Conservation (phyloP, 2,113 vertebrate genomes). For the Athene cunicularia region DNA sequence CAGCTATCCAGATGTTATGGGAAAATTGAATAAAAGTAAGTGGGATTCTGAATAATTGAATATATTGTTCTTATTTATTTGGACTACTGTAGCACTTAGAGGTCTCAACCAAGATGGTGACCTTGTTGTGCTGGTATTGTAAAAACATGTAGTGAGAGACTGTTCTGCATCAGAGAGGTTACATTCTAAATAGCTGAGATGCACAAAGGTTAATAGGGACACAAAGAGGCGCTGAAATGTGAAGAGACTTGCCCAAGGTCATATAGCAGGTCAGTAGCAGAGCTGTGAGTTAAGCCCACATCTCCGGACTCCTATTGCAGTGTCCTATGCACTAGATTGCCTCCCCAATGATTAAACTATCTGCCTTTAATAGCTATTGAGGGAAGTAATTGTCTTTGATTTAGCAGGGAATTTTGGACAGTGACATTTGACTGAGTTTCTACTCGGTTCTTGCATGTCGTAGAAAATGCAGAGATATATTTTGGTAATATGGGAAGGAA, state of each 20-base stretch:
- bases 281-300: conserved; percentile 36
- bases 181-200: conserved; percentile 66
- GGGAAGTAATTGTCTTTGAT: conserved; percentile 53
- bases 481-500: background rate
- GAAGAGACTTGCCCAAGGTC: conserved; percentile 72
- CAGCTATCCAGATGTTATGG: conserved; percentile 27
- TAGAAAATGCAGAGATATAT: background rate
- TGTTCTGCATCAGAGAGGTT: conserved; percentile 61
- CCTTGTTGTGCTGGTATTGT: conserved; percentile 67
- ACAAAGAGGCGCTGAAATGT: conserved; percentile 69
- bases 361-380: conserved; percentile 59
- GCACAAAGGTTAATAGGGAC: conserved; percentile 70
- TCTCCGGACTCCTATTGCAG: conserved; percentile 9
- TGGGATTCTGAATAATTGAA: conserved; percentile 66
- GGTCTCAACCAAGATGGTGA: conserved; percentile 65
- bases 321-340: conserved; percentile 46
- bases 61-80: conserved; percentile 69
- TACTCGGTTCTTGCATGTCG: background rate
- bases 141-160: conserved; percentile 69
- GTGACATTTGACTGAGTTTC: conserved; percentile 8
- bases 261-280: conserved; percentile 65
- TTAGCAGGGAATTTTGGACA: conserved; percentile 40
- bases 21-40: conserved; percentile 57
- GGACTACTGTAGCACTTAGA: conserved; percentile 65
- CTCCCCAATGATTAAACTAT: conserved; percentile 60